Base-by-base conservation (phyloP, 1,140 invertebrate species). In the Trichonephila clavipes region DNA sequence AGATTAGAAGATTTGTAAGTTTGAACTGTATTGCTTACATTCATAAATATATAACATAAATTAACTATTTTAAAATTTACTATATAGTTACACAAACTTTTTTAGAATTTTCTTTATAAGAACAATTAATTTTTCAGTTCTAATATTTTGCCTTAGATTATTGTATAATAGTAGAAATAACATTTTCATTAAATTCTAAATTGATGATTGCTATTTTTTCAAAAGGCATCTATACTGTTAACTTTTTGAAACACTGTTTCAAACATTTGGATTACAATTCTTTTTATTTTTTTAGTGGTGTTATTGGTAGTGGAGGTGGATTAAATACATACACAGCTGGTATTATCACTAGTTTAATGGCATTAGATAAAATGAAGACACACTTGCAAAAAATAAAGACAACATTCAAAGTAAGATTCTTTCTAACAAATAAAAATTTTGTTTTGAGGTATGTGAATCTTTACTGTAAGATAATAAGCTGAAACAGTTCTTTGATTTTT, bases 321-420 rank as follows among this genome's bases (percentile, higher is more conserved):
- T 96, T 97, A 8, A 97, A 97, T 95, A 97, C 97, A 94, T 97
- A 97, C 66, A 96, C 96, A 62, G 96, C 97, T 8, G 96, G 96
- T 58, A 94, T 97, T 64, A 95, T 97, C 12, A 95, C 96, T 2
- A 97, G 96, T 95, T 94, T 97, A 8, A 95, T 97, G 58, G 95
- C 97, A 59, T 93, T 97, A 19, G 96, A 96, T 19, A 91, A 91
- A 81, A 51, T 94, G 89, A 90, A 91, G 16, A 62, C 82, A 24
- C 94, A 94, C 64, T 82, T 94, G 24, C 82, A 94, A 61, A 91
- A 90, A 82, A 66, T 94, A 21, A 87, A 89, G 59, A 94, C 90
- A 34, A 66, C 91, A 44, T 94, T 90, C 59, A 86, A 88, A 66
- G 94, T 94, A 87, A 85, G 82, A 14, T 85, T 59, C 19, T 51